A percentile compares a stretch with the other conserved stretches of the same genome.
Conservation (phyloP, 2,888 invertebrate species). For the Heliconius sara region DNA sequence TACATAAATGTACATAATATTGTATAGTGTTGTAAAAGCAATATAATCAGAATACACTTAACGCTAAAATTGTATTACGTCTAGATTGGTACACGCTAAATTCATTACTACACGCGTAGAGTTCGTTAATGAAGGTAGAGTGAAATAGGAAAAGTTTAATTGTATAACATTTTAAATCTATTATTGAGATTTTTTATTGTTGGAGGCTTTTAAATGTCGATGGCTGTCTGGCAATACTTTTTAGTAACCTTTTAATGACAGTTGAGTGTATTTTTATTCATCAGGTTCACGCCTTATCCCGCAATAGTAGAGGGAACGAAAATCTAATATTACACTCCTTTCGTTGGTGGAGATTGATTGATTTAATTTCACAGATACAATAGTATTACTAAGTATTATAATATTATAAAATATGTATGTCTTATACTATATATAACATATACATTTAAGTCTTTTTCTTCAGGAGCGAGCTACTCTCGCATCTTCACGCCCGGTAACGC, state of each 20-base stretch:
- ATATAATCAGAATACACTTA: constrained; percentile 28
- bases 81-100: constrained; percentile 29
- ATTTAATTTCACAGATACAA: no score
- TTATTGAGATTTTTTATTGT: neutral
- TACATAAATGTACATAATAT: neutral
- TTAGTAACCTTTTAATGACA: neutral
- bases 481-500: no score
- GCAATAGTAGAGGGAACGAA: neutral
- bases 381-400: no score
- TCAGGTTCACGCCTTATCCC: neutral
- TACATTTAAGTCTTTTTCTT: no score
- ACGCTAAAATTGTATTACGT: constrained; percentile 20
- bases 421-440: no score
- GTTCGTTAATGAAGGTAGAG: constrained; percentile 21
- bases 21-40: neutral
- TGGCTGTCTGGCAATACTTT: neutral
- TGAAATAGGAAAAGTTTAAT: neutral
- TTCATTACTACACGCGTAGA: constrained; percentile 18
- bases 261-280: neutral
- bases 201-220: neutral
- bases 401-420: no score
- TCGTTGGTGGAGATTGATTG: no score
- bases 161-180: neutral
- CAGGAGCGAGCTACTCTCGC: no score
- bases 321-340: no score